Evolutionary conservation across 1,140 invertebrate species (phyloP).

Genomic region (Bombus cullumanus): DNA sequence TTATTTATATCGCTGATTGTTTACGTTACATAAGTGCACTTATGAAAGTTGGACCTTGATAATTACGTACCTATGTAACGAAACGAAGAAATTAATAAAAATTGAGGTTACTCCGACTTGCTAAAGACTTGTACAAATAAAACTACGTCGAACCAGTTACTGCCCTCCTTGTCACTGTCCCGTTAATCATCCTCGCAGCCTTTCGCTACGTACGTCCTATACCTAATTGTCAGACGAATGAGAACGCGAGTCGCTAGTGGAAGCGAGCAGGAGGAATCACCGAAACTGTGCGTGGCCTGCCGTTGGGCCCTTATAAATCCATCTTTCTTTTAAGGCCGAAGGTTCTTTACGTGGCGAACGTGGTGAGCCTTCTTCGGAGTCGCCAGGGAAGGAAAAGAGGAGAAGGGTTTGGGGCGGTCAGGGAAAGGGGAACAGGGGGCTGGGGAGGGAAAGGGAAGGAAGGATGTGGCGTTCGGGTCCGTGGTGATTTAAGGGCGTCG

Average conservation of each 20-base stretch:
- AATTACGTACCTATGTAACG: no score
- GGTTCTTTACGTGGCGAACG: constrained; percentile 24
- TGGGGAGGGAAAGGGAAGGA: constrained; percentile 10
- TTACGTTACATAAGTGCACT: no score
- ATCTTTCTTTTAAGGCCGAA: constrained; percentile 71
- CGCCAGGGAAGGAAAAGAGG: neutral
- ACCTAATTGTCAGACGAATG: no score
- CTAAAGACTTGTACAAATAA: accelerated
- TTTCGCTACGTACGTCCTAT: no score
- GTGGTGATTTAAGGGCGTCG: constrained; percentile 70
- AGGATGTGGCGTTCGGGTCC: constrained; percentile 53
- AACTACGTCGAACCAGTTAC: accelerated
- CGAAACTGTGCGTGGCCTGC: constrained; percentile 70
- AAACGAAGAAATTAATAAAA: no score
- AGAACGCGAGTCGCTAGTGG: constrained; percentile 23
- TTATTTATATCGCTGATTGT: no score
- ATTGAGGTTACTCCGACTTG: no score
- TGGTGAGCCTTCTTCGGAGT: constrained; percentile 13
- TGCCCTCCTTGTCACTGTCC: no score
- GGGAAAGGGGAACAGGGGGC: constrained; percentile 3
- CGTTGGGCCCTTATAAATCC: constrained; percentile 77
- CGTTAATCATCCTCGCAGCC: no score
- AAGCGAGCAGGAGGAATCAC: constrained; percentile 73
- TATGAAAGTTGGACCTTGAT: no score
- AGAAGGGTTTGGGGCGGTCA: constrained; percentile 1